Base-by-base conservation (phyloP, 2,113 vertebrate species). In the Empidonax alnorum region DNA sequence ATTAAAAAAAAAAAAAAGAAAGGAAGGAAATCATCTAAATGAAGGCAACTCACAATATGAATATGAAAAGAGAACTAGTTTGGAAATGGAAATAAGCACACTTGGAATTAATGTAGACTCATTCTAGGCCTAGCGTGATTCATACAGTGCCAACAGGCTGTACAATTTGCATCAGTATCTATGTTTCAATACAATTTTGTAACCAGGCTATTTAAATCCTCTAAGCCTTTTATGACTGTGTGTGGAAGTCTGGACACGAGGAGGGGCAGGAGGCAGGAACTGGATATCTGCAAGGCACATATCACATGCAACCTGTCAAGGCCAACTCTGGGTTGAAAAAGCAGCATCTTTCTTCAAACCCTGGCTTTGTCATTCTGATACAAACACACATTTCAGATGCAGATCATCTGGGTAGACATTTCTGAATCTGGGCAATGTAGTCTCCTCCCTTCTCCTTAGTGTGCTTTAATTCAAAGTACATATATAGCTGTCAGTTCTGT, bases 81-180 rank as follows among this genome's bases (percentile, higher is more conserved):
- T 96, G 86, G 74, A 95, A 96, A 95, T 95, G 81, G 77, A 92
- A 94, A 89, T 91, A 58, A 76, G 74, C 53, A 67, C 24, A 66
- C 65, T 94, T 73, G 72, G 73, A 93, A 94, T 93, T 87, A 91
- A 93, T 73, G 62, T 84, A 90, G 74, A 90, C 79, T 83, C 78
- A 93, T 85, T 83, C 86, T 79, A 92, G 63, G 90, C 53, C 65
- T 76, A 52, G 68, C 3, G 1, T 87, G 81, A 94, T 94, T 91
- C 90, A 95, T 62, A 59, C 35, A 80, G 71, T 59, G 80, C 82
- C 84, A 93, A 85, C 66, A 82, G 76, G 33, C 86, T 93, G 66
- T 84, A 62, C n/a, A 62, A 78, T 97, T 96, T 87, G 79, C 93
- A 93, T 94, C 73, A 77, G 53, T 67, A 65, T 93, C 65, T 84